These are phyloP conservation scores for Schlechtendalia chinensis DNA, from an alignment of 1,140 invertebrate genomes.

Conservation along the genomic window DNA sequence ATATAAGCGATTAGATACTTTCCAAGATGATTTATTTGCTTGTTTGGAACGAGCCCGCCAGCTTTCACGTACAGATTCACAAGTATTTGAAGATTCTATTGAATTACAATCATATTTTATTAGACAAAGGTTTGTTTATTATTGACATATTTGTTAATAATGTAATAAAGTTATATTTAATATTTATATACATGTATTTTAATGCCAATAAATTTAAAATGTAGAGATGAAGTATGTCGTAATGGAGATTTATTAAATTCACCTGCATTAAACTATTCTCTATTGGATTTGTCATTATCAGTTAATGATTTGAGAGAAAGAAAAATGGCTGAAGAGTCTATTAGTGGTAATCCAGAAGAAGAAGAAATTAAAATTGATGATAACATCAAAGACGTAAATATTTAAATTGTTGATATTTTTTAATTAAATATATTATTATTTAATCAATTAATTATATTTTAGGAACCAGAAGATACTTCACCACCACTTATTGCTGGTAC, in stretches of 20 bases:
- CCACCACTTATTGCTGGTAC: slow-evolving; percentile 51
- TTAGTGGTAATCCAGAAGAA: slow-evolving; percentile 54
- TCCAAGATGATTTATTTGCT: slow-evolving; percentile 95
- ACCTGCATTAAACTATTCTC: slow-evolving; percentile 79
- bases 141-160: not conserved
- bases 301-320: slow-evolving; percentile 52
- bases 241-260: slow-evolving; percentile 79
- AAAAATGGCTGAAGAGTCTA: slow-evolving; percentile 53
- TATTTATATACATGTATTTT: no score
- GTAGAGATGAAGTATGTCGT: slow-evolving; percentile 68
- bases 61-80: slow-evolving; percentile 84
- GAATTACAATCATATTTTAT: slow-evolving; percentile 93
- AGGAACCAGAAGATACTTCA: slow-evolving; percentile 48
- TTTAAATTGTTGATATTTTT: not conserved
- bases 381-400: slow-evolving; percentile 11
- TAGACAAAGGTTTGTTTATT: slow-evolving; percentile 59
- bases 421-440: not conserved
- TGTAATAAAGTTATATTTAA: no score
- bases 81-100: slow-evolving; percentile 91
- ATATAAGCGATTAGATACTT: slow-evolving; percentile 88
- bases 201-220: not conserved
- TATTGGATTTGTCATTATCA: slow-evolving; percentile 69
- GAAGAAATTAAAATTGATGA: slow-evolving; percentile 46
- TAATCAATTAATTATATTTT: slow-evolving; percentile 2
- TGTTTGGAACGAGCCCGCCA: slow-evolving; percentile 87